Percentiles rank a stretch among this genome's conserved stretches.
Evolutionary conservation across 2,797 vertebrate species (phyloP).

Genomic region (Xenopus petersii): DNA sequence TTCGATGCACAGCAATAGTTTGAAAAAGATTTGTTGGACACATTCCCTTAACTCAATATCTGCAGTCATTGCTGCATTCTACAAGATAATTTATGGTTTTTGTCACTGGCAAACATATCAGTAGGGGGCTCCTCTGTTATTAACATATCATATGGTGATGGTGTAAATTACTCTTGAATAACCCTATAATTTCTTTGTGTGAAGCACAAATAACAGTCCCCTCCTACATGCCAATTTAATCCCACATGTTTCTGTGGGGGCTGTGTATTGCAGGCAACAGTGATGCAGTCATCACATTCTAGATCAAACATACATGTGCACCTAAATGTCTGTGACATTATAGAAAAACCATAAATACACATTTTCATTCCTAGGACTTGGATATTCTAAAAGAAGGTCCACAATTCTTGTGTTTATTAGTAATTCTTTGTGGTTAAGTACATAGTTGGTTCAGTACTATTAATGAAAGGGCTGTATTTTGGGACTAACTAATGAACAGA

Average conservation of each 20-base stretch:
- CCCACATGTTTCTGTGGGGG: conserved; percentile 25
- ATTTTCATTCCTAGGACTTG: not conserved
- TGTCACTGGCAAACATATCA: conserved; percentile 25
- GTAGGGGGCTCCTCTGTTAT: conserved; percentile 27
- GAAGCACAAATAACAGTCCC: conserved; percentile 28
- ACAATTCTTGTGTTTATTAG: too few relatives aligned
- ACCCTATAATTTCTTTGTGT: conserved; percentile 38
- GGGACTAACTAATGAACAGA: too few relatives aligned
- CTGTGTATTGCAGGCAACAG: not conserved
- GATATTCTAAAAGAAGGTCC: too few relatives aligned
- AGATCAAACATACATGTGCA: conserved; percentile 11
- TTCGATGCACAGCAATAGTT: too few relatives aligned
- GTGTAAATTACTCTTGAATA: conserved; percentile 25
- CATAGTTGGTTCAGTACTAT: too few relatives aligned
- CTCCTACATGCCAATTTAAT: conserved; percentile 2
- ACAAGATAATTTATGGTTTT: conserved; percentile 44
- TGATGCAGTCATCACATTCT: conserved; percentile 19
- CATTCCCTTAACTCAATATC: not conserved
- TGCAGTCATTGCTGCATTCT: not conserved
- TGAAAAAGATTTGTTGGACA: not conserved
- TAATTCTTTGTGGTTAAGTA: too few relatives aligned
- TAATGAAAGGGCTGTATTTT: too few relatives aligned
- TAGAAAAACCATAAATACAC: conserved; percentile 1
- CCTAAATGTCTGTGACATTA: not conserved
- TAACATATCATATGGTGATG: conserved; percentile 38